phyloP scores from a whole-genome alignment of 2,888 invertebrate genomes.

The Adineta ricciae region DNA sequence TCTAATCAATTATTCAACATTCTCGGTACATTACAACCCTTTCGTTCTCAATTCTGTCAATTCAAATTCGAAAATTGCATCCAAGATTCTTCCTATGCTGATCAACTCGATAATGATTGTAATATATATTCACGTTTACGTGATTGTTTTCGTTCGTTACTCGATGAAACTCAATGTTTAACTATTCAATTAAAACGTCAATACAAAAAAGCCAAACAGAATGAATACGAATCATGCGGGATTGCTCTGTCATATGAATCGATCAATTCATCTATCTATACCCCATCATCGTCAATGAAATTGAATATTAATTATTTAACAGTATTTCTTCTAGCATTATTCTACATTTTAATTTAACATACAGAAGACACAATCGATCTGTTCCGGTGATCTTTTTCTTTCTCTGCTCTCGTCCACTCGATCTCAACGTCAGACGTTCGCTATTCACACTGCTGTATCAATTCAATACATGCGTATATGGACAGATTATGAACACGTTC shows the following conservation, averaged over 20 bases:
- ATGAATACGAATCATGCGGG: constrained; percentile 7
- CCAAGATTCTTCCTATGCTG: not conserved
- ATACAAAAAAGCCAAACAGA: not conserved
- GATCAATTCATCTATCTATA: not conserved
- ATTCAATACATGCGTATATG: not conserved
- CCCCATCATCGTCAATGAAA: not conserved
- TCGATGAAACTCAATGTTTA: constrained; percentile 1
- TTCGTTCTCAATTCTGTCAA: constrained; percentile 1
- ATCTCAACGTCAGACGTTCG: not conserved
- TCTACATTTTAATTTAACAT: not conserved
- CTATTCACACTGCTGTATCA: constrained; percentile 2
- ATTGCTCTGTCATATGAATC: not conserved
- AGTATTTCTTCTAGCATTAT: not conserved
- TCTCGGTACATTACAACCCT: not conserved
- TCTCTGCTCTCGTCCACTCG: not conserved
- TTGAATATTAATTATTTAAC: not conserved
- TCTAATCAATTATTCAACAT: not conserved
- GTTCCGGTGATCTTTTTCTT: not conserved
- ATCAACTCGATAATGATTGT: constrained; percentile 1
- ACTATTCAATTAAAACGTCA: constrained; percentile 6
- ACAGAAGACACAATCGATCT: not conserved
- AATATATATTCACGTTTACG: constrained; percentile 18
- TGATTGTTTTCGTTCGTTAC: not conserved
- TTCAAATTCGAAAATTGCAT: constrained; percentile 21
- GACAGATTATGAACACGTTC: constrained; percentile 7